Conservation (phyloP, 2,113 vertebrate species). For the Thymallus thymallus region DNA sequence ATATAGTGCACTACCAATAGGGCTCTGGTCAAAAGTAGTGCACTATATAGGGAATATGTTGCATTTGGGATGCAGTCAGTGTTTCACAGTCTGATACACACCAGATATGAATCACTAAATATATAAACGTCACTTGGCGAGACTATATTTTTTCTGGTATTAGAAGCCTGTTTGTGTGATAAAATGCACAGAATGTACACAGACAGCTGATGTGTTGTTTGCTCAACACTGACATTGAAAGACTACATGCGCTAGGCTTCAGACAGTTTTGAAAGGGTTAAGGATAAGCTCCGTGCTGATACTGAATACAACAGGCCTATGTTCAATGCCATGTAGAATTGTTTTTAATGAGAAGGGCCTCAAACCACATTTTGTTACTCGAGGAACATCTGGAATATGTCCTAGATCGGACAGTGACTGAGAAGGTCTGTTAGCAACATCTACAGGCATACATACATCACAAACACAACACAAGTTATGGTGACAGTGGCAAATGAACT, state of each 20-base stretch:
- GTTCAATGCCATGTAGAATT: conserved; percentile 27
- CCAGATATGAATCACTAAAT: background rate
- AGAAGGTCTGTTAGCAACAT: conserved; percentile 3
- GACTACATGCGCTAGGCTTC: background rate
- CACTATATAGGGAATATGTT: too few species aligned
- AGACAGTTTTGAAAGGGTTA: background rate
- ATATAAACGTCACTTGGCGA: background rate
- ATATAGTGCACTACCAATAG: too few species aligned
- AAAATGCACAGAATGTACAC: background rate
- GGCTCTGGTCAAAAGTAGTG: too few species aligned
- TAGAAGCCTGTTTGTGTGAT: background rate
- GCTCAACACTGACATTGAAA: too few species aligned
- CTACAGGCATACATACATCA: conserved; percentile 2
- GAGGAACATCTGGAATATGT: conserved; percentile 44
- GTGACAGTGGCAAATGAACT: background rate
- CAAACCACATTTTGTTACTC: conserved; percentile 20
- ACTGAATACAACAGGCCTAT: conserved; percentile 23
- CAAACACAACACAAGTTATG: background rate
- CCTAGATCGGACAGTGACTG: background rate
- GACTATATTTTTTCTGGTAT: background rate
- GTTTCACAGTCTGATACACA: background rate
- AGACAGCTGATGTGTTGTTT: too few species aligned
- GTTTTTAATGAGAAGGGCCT: conserved; percentile 13
- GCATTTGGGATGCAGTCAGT: too few species aligned
- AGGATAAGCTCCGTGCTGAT: background rate